Evolutionary conservation across 23 tunicate species (phyloP).

Genomic region (Corella eumyota): DNA sequence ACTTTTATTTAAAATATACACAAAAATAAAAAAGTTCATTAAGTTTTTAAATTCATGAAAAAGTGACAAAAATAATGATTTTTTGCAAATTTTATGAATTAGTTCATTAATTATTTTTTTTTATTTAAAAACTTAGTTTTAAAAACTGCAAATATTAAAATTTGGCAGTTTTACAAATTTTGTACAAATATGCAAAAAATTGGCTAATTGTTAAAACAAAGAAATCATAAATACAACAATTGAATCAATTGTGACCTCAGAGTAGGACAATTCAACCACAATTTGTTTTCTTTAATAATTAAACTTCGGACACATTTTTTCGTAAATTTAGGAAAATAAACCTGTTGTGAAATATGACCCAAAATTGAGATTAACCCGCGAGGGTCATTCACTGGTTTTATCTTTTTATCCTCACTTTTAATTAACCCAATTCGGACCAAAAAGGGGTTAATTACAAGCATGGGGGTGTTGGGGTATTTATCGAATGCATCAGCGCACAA

Average conservation of each 20-base stretch:
- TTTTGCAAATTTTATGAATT: no score
- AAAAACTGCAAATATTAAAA: no score
- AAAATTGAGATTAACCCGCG: conserved; percentile 24
- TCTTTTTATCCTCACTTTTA: conserved; percentile 58
- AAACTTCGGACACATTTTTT: conserved; percentile 35
- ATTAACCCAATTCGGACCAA: conserved; percentile 52
- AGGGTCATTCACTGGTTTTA: conserved; percentile 17
- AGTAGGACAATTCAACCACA: conserved; percentile 20
- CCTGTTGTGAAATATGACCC: conserved; percentile 42
- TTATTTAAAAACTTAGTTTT: no score
- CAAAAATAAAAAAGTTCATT: no score
- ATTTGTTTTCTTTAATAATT: conserved; percentile 32
- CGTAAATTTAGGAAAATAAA: conserved; percentile 46
- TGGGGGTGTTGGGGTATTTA: conserved; percentile 59
- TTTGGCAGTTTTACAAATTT: no score
- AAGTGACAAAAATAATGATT: no score
- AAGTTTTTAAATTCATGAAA: no score
- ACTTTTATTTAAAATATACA: no score
- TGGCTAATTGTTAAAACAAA: no score
- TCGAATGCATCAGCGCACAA: conserved; percentile 38
- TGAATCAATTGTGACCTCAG: conserved; percentile 43
- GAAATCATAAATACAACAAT: conserved; percentile 20
- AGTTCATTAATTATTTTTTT: no score
- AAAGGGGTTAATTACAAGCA: conserved; percentile 45
- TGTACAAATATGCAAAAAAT: no score